Evolutionary conservation across 2,888 invertebrate genomes (phyloP), one percentile per base, ranked within the genome.

Genomic region (Harmothoe impar): DNA sequence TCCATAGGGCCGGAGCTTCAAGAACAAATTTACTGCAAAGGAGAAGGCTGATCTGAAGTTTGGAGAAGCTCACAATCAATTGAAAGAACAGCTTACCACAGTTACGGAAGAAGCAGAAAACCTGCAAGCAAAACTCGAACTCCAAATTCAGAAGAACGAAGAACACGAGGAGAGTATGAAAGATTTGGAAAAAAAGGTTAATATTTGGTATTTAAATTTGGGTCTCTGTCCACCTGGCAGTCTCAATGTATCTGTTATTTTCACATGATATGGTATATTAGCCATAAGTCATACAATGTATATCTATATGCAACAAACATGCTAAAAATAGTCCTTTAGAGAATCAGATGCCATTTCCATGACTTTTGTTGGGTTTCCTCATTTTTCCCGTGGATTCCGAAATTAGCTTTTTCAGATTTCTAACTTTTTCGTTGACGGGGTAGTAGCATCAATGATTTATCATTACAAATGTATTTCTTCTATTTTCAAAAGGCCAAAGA

Each of bases 71-170:
- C 35, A 77, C 23, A 43, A 72, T 5, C 43, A 68, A 35, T 20
- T 77, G 89, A 77, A 77, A 29, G 29, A 43, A 7, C 29, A 72
- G 52, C 31, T 51, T 3, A 29, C n/a, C n/a, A 51, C 15, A 25
- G 51, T 25, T 25, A 29, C 31, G 17, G 77, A 89, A 25, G 91
- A 92, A 54, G 29, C 91, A 15, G 62, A 89, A 78, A 52, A 68
- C 85, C 89, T 92, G n/a, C 20, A 89, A 54, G 77, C 33, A 25
- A 25, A 78, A 23, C 29, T 33, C 17, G 25, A 81, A 20, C 35
- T 33, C 1, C 81, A 35, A 5, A 0, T 35, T 7, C 17, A 81
- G 33, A 17, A 43, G 43, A 81, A 81, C n/a, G 43, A 33, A 43
- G 35, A 81, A 43, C n/a, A 33, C 7, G 43, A 81, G 17, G 3